Percentiles rank a stretch among this genome's conserved stretches.
Conservation (phyloP, 2,113 vertebrate genomes). For the Petromus typicus region DNA sequence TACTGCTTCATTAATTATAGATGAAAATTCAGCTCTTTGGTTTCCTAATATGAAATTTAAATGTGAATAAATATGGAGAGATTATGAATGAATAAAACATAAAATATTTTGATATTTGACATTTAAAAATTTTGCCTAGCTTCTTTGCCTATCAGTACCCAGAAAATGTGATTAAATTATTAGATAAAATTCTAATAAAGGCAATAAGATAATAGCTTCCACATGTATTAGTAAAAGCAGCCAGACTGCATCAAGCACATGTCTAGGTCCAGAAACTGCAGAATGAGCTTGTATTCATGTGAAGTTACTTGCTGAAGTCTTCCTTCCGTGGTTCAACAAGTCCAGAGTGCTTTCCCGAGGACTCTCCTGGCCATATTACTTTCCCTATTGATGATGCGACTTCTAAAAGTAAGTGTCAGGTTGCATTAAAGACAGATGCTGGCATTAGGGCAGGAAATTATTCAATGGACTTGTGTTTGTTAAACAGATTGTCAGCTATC, state of each 20-base stretch:
- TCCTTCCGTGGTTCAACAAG: not conserved
- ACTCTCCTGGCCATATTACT: not conserved
- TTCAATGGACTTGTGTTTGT: not conserved
- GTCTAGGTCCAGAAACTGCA: not conserved
- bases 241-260: not conserved
- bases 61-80: not conserved
- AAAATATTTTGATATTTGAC: not conserved
- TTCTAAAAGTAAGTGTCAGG: not conserved
- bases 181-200: conserved; percentile 19
- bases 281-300: not conserved
- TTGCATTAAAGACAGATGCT: not conserved
- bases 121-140: conserved; percentile 1
- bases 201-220: not conserved
- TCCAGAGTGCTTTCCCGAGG: not conserved
- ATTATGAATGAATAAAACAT: conserved; percentile 33
- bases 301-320: not conserved
- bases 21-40: not conserved
- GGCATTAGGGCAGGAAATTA: not conserved
- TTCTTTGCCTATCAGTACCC: not conserved
- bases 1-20: not conserved
- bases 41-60: not conserved
- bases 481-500: not conserved
- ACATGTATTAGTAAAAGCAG: not conserved
- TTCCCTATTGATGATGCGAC: not conserved
- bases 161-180: not conserved